Conservation (phyloP, 2,797 vertebrate genomes). For the Chiloscyllium punctatum region DNA sequence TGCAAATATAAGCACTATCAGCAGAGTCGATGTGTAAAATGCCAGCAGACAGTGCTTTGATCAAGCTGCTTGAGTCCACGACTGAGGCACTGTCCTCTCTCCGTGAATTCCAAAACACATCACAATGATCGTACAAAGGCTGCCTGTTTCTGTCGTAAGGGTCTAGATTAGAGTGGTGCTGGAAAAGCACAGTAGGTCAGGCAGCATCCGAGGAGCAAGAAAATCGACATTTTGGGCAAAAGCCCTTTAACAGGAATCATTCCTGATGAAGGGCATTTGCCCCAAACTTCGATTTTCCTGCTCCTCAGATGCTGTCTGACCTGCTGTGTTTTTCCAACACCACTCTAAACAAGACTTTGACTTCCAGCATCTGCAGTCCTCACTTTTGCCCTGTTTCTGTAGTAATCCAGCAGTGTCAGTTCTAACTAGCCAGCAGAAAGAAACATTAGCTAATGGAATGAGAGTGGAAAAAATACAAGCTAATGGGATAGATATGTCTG, state of each 20-base stretch:
- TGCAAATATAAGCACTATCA: neutral
- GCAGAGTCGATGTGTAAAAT: neutral
- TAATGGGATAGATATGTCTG: neutral
- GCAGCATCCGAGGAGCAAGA: too few species aligned
- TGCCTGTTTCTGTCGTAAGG: neutral
- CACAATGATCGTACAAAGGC: too few species aligned
- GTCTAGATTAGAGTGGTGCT: too few species aligned
- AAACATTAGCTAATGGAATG: neutral
- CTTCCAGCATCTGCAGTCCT: too few species aligned
- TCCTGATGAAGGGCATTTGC: too few species aligned
- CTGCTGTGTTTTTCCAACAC: too few species aligned
- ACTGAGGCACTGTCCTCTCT: neutral
- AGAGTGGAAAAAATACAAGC: neutral
- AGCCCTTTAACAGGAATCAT: too few species aligned
- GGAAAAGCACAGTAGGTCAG: too few species aligned
- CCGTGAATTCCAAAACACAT: neutral
- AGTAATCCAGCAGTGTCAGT: neutral
- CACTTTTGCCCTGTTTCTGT: neutral
- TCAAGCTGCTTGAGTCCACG: neutral
- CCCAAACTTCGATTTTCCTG: too few species aligned
- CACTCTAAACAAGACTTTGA: too few species aligned
- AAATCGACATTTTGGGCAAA: too few species aligned
- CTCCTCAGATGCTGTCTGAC: too few species aligned
- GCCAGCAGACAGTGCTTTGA: neutral
- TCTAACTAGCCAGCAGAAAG: neutral